Percentiles rank a stretch among this genome's conserved stretches.
Conservation (phyloP, 2,888 invertebrate species). For the Spodoptera picta region DNA sequence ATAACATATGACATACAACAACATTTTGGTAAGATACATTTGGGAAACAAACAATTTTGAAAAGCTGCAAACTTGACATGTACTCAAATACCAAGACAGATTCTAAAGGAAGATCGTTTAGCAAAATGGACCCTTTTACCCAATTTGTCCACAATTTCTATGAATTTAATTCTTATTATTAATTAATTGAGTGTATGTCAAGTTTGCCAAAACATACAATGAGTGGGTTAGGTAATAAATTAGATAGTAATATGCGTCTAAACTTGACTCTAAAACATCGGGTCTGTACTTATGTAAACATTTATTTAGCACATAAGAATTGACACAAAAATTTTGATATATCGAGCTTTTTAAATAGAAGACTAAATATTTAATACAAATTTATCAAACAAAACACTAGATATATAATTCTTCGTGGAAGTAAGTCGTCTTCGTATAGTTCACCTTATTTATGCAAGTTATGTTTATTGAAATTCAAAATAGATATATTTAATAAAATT, state of each 20-base stretch:
- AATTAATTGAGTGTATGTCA: conserved; percentile 13
- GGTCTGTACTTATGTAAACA: conserved; percentile 24
- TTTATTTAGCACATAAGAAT: conserved; percentile 38
- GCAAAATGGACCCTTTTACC: no score
- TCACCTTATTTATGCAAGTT: no score
- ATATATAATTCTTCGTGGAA: neutral
- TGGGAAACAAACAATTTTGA: conserved; percentile 50
- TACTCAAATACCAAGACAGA: neutral
- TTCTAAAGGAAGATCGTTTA: no score
- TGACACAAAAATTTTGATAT: conserved; percentile 20
- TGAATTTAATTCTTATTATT: no score
- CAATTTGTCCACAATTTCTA: no score
- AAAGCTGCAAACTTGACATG: conserved; percentile 41
- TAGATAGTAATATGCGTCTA: conserved; percentile 39
- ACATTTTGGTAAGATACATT: conserved; percentile 54
- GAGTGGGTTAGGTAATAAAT: conserved; percentile 57
- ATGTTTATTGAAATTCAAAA: no score
- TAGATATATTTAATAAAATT: no score
- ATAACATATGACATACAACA: conserved; percentile 58
- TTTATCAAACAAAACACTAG: no score
- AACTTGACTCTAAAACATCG: conserved; percentile 15
- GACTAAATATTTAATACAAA: no score
- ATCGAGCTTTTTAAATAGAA: conserved; percentile 26
- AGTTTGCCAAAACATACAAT: conserved; percentile 45
- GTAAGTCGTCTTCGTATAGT: no score